These are phyloP conservation scores for Callyntrura guangdongensis DNA, from an alignment of 2,888 invertebrate genomes.

Conservation along the genomic window DNA sequence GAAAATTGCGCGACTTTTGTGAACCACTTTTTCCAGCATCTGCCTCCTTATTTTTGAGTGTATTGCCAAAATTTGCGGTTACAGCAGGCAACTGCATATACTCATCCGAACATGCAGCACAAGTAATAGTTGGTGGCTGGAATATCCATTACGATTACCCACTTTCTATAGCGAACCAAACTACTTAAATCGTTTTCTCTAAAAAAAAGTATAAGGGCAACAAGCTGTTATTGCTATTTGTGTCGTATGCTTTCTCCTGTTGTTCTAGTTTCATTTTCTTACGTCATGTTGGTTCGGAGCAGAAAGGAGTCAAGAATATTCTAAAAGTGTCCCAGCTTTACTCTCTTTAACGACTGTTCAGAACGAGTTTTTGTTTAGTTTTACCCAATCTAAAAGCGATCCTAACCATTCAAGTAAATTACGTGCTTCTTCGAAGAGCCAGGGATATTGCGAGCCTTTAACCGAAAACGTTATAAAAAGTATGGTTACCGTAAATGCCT, in stretches of 20 bases:
- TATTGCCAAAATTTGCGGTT: constrained; percentile 15
- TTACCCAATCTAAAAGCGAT: constrained; percentile 40
- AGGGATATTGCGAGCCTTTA: not conserved
- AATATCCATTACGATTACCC: constrained; percentile 55
- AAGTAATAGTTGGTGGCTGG: constrained; percentile 10
- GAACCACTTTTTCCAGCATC: constrained; percentile 12
- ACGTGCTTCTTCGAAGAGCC: constrained; percentile 6
- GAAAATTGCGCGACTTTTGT: constrained; percentile 20
- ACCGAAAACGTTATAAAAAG: too few species aligned
- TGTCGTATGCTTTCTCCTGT: constrained; percentile 39
- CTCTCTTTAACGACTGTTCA: constrained; percentile 27
- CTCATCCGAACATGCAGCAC: not conserved
- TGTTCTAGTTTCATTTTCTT: constrained; percentile 1
- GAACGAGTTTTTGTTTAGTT: constrained; percentile 9
- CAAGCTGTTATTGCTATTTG: constrained; percentile 55
- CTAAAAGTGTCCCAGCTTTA: not conserved
- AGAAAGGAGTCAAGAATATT: not conserved
- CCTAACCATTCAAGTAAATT: constrained; percentile 40
- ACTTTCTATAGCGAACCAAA: constrained; percentile 18
- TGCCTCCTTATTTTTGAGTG: not conserved
- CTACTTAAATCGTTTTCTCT: not conserved
- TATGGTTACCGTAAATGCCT: not conserved
- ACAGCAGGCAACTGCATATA: constrained; percentile 18
- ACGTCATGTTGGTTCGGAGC: not conserved
- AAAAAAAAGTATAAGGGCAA: constrained; percentile 49